Evolutionary conservation across 2,797 vertebrate species (phyloP).

Genomic region (Sebastes umbrosus): DNA sequence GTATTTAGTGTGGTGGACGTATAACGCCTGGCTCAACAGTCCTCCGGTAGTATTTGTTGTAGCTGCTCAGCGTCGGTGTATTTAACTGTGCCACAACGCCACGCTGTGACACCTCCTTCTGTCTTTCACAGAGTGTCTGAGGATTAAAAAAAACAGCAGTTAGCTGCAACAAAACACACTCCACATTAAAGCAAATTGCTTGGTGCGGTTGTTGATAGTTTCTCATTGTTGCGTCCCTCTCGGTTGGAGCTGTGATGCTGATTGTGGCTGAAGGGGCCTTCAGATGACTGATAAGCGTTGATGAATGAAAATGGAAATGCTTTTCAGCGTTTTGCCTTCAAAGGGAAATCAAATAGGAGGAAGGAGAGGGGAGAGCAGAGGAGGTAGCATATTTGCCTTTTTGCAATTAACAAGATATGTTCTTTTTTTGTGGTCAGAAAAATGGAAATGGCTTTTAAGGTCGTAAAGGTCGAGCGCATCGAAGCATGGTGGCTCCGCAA

Average conservation of each 20-base stretch:
- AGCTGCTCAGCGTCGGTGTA: background rate
- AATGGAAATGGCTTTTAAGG: conserved; percentile 86
- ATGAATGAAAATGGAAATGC: conserved; percentile 85
- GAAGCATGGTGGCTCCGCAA: conserved; percentile 83
- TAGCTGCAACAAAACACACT: conserved; percentile 64
- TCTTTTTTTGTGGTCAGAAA: conserved; percentile 79
- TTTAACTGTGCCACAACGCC: background rate
- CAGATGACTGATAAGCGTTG: conserved; percentile 79
- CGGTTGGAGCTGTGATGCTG: conserved; percentile 61
- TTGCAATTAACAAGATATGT: conserved; percentile 85
- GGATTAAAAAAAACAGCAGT: conserved; percentile 64
- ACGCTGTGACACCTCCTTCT: conserved; percentile 35
- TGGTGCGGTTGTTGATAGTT: conserved; percentile 56
- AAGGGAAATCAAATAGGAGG: conserved; percentile 64
- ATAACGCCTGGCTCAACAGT: background rate
- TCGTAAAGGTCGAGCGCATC: conserved; percentile 86
- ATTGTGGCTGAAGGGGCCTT: conserved; percentile 74
- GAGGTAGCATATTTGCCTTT: conserved; percentile 74
- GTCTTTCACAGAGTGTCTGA: conserved; percentile 49
- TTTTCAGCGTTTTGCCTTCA: conserved; percentile 81
- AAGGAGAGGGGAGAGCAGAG: conserved; percentile 27
- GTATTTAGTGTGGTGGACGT: background rate
- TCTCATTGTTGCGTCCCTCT: conserved; percentile 53
- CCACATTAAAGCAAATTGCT: conserved; percentile 71
- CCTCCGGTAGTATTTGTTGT: background rate